Base-by-base conservation (phyloP, 2,888 invertebrate genomes). In the Hydrotaea cyrtoneurina region DNA sequence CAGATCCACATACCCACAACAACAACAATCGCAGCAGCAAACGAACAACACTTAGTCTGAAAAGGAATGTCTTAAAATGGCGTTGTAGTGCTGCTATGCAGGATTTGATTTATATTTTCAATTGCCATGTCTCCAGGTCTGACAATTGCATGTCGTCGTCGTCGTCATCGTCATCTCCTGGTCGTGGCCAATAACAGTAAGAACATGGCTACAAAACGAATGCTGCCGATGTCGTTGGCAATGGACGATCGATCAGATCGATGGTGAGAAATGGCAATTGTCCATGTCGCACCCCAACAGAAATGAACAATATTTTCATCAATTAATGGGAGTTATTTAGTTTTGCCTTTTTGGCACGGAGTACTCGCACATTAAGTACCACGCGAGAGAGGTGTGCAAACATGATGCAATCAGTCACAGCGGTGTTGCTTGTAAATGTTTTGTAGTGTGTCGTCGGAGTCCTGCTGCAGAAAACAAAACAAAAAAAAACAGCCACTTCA, bases 231-330 rank as follows among this genome's bases (percentile, higher is more conserved):
- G 62, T 3, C 17, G 62, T 31, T 62, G 50, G n/a, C n/a, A n/a
- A 50, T n/a, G n/a, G n/a, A n/a, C n/a, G n/a, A n/a, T n/a, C n/a
- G 72, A 75, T 73, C 78, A 74, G 85, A 85, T 82, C 77, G 80
- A 82, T 86, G 87, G 87, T 86, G 87, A 86, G 87, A 87, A 87
- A 87, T 86, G 80, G 87, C 87, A 87, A 87, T 87, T 86, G 86
- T 86, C 83, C 82, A 86, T 86, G 87, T 87, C 82, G 87, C 87
- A 86, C 86, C 87, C 66, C 81, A 73, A 77, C 82, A 85, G 78
- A 76, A 84, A 72, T 80, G 53, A 79, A 57, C 26, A 59, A 26
- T 73, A 83, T 78, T 80, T 80, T 55, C 77, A 74, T 85, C 76
- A 39, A 69, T 79, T 66, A 80, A 75, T 75, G 76, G 76, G 50